A percentile compares a stretch with the other conserved stretches of the same genome.
phyloP scores from a whole-genome alignment of 2,888 invertebrate species.

The Pollenia griseotomentosa region DNA sequence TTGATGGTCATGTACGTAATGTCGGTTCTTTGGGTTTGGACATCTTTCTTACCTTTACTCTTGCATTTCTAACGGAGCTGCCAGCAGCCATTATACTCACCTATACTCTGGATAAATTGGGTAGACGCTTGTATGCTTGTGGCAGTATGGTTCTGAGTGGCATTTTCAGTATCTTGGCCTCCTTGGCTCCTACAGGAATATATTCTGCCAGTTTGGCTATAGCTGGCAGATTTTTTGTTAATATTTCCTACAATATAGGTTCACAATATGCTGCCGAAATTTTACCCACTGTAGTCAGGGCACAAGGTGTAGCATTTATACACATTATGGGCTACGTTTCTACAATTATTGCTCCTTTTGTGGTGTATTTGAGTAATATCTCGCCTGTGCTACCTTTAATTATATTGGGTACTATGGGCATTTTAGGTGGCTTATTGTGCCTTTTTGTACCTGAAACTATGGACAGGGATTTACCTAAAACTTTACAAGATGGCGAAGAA shows the following conservation, averaged over 20 bases:
- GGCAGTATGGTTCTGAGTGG: constrained; percentile 93
- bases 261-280: constrained; percentile 95
- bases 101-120: constrained; percentile 89
- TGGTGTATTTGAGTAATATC: constrained; percentile 86
- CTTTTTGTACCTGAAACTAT: constrained; percentile 92
- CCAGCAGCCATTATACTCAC: constrained; percentile 94
- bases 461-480: constrained; percentile 92
- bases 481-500: constrained; percentile 91
- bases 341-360: constrained; percentile 92
- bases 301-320: constrained; percentile 93
- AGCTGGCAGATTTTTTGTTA: constrained; percentile 92
- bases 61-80: constrained; percentile 92
- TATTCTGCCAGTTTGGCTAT: constrained; percentile 92
- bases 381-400: constrained; percentile 89
- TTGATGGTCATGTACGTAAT: constrained; percentile 94
- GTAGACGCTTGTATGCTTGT: constrained; percentile 93
- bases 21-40: constrained; percentile 92
- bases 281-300: constrained; percentile 93
- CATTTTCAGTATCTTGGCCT: constrained; percentile 91
- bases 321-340: constrained; percentile 95
- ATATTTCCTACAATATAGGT: constrained; percentile 95
- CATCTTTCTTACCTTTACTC: constrained; percentile 91
- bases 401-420: constrained; percentile 89
- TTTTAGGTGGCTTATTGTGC: constrained; percentile 89
- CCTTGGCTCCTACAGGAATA: constrained; percentile 89